A percentile compares a stretch with the other conserved stretches of the same genome.
Evolutionary conservation across 2,797 vertebrate genomes (phyloP).

Genomic region (Lacerta agilis): DNA sequence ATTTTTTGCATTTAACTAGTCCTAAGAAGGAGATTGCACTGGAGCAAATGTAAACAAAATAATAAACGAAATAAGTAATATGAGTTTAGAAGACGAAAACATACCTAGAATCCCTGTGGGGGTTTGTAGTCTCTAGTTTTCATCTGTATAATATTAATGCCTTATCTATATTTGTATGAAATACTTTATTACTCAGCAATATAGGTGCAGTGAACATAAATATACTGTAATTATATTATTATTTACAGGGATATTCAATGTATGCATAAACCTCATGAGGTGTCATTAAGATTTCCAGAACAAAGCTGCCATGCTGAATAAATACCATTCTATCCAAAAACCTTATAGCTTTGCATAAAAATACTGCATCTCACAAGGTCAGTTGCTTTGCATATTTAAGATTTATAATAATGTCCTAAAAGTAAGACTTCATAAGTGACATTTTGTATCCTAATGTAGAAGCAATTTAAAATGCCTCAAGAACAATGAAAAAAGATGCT

Average conservation of each 20-base stretch:
- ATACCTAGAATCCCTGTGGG: neutral
- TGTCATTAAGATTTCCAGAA: constrained; percentile 65
- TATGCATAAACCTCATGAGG: constrained; percentile 70
- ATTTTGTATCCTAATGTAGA: constrained; percentile 58
- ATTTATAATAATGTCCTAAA: constrained; percentile 71
- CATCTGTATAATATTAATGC: constrained; percentile 28
- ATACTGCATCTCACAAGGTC: constrained; percentile 81
- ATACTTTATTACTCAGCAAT: constrained; percentile 72
- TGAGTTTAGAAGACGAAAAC: neutral
- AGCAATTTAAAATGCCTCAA: constrained; percentile 57
- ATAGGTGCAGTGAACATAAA: constrained; percentile 68
- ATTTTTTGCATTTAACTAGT: neutral
- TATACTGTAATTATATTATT: constrained; percentile 45
- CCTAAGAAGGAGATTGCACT: neutral
- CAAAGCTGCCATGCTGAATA: constrained; percentile 74
- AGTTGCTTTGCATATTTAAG: constrained; percentile 76
- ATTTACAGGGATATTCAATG: constrained; percentile 68
- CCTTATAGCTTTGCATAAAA: constrained; percentile 78
- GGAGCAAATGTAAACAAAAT: neutral
- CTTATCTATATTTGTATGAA: constrained; percentile 60
- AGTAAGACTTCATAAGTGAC: constrained; percentile 71
- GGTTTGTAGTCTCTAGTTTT: neutral
- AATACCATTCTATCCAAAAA: constrained; percentile 74
- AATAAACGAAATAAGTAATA: neutral
- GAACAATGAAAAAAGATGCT: constrained; percentile 38